phyloP scores from a whole-genome alignment of 2,113 vertebrate species.

The Phocoena phocoena region DNA sequence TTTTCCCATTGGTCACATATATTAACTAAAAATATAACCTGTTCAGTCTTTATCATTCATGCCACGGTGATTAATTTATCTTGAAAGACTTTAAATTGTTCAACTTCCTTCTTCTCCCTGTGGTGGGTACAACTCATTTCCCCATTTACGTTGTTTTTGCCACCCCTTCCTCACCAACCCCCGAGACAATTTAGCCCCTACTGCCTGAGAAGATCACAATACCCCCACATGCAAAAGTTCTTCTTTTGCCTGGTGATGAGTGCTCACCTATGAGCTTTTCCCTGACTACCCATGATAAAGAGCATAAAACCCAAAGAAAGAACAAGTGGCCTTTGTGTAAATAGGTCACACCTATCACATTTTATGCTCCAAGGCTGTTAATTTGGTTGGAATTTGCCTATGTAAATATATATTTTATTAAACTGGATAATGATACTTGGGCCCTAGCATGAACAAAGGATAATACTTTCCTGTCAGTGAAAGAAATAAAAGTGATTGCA shows the following conservation, averaged over 20 bases:
- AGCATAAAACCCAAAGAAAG: neutral
- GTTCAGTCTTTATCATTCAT: neutral
- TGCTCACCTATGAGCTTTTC: neutral
- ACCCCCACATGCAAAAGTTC: neutral
- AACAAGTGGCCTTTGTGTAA: neutral
- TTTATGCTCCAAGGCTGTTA: constrained; percentile 39
- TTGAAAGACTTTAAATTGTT: neutral
- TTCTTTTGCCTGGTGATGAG: neutral
- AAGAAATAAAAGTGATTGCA: constrained; percentile 32
- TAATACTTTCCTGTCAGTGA: constrained; percentile 32
- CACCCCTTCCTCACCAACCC: neutral
- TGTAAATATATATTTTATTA: constrained; percentile 46
- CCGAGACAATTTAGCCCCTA: neutral
- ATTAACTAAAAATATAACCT: neutral
- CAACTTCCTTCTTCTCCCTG: neutral
- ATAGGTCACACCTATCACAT: neutral
- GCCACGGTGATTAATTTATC: neutral
- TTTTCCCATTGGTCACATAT: neutral
- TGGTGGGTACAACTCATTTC: neutral
- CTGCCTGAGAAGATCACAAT: neutral
- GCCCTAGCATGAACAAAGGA: neutral
- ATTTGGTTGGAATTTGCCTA: neutral
- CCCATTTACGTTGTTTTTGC: neutral
- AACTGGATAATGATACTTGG: constrained; percentile 31
- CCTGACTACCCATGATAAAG: neutral